Conservation (phyloP, 2,888 invertebrate species). For the Acrobasis consociella region DNA sequence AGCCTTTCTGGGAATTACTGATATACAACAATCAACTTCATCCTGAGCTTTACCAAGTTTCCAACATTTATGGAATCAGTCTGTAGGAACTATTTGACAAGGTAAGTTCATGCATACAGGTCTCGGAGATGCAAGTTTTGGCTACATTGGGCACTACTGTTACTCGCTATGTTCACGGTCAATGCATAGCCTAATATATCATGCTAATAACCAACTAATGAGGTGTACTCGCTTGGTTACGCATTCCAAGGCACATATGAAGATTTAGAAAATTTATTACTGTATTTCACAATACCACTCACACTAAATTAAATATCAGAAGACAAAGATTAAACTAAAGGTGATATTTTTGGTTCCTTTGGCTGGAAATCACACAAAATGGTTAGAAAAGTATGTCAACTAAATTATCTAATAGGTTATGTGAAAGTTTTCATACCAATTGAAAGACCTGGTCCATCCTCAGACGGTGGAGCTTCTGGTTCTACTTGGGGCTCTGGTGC, state of each 20-base stretch:
- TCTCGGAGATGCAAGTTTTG: no score
- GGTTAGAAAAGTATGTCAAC: conserved; percentile 48
- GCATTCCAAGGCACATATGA: background rate
- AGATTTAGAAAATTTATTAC: background rate
- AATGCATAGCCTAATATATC: background rate
- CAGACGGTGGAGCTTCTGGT: conserved; percentile 37
- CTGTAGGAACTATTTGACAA: no score
- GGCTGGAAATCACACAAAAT: background rate
- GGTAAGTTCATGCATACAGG: no score
- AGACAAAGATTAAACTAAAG: background rate
- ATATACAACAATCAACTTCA: no score
- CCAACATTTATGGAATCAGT: no score
- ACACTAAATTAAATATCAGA: background rate
- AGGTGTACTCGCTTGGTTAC: conserved; percentile 1
- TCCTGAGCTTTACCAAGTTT: no score
- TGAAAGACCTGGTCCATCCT: conserved; percentile 39
- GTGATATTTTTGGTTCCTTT: background rate
- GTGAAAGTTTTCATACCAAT: conserved; percentile 64
- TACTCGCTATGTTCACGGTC: conserved; percentile 6
- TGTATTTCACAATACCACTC: background rate
- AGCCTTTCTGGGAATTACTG: no score
- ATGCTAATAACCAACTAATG: background rate
- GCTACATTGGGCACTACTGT: background rate
- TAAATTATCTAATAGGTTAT: conserved; percentile 63
- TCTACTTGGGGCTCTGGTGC: conserved; percentile 42